Percentiles rank a stretch among this genome's conserved stretches.
phyloP scores from a whole-genome alignment of 2,113 vertebrate species.

The Herpailurus yagouaroundi region DNA sequence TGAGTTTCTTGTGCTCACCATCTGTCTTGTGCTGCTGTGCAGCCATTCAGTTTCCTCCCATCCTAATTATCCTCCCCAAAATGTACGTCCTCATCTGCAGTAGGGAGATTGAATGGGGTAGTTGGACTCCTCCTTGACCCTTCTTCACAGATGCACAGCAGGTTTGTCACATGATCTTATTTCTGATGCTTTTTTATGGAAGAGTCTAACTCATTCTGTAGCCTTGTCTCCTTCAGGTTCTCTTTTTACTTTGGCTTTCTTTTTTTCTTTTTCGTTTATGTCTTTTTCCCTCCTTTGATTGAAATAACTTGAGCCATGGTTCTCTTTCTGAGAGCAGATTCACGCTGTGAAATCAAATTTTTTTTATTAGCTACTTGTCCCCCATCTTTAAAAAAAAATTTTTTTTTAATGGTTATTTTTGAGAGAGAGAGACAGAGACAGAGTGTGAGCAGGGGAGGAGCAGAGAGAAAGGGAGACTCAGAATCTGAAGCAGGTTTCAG shows the following conservation, averaged over 20 bases:
- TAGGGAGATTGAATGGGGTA: background rate
- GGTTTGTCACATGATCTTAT: background rate
- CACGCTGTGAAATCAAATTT: background rate
- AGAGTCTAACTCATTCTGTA: background rate
- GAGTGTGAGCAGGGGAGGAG: too few relatives aligned
- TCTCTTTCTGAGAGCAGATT: slow-evolving; percentile 23
- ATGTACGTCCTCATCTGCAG: background rate
- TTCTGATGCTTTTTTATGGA: background rate
- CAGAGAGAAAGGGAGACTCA: too few relatives aligned
- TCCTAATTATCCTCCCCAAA: background rate
- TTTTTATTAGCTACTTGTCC: background rate
- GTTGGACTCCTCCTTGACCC: background rate
- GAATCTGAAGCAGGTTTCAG: too few relatives aligned
- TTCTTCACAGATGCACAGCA: background rate
- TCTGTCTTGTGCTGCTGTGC: background rate
- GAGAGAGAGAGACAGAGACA: too few relatives aligned
- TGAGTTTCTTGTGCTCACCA: background rate
- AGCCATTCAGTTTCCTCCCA: background rate
- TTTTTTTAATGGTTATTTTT: too few relatives aligned
- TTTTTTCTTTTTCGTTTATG: background rate
- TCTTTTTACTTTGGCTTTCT: background rate
- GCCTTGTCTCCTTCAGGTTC: background rate
- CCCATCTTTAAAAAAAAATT: background rate
- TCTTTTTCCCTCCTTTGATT: background rate
- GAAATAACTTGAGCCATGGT: background rate